These are phyloP conservation scores for Centropristis striata DNA, from an alignment of 2,113 vertebrate genomes.

Conservation along the genomic window DNA sequence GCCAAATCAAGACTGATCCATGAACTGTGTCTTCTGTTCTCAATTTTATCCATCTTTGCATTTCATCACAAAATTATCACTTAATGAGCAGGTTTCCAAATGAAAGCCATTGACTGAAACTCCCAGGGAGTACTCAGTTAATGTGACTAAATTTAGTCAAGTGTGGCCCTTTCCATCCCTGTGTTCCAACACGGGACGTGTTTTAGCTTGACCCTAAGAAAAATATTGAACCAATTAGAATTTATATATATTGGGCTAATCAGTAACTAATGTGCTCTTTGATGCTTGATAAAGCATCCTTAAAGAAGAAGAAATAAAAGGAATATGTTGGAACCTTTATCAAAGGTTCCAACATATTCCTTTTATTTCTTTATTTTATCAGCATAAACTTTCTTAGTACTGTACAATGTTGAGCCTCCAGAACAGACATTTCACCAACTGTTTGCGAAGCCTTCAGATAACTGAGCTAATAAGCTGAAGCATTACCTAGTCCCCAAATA, in stretches of 20 bases:
- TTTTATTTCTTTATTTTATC: slow-evolving; percentile 4
- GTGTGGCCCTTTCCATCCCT: slow-evolving; percentile 50
- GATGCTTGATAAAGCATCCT: neutral
- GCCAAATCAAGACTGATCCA: neutral
- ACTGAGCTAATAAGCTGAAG: neutral
- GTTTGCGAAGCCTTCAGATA: neutral
- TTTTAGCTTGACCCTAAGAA: slow-evolving; percentile 46
- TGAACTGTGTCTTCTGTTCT: slow-evolving; percentile 15
- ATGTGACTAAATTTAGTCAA: slow-evolving; percentile 57
- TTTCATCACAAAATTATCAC: slow-evolving; percentile 38
- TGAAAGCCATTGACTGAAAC: slow-evolving; percentile 62
- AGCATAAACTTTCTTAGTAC: neutral
- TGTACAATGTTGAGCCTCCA: neutral
- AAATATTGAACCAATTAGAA: slow-evolving; percentile 30
- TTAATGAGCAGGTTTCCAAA: slow-evolving; percentile 62
- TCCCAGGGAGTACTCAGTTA: slow-evolving; percentile 48
- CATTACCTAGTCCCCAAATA: neutral
- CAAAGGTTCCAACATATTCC: neutral
- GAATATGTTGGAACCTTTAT: neutral
- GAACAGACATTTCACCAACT: slow-evolving; percentile 21
- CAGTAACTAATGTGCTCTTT: slow-evolving; percentile 7
- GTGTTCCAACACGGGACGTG: slow-evolving; percentile 53
- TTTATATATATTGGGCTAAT: slow-evolving; percentile 14
- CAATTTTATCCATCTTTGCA: slow-evolving; percentile 30
- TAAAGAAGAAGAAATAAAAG: slow-evolving; percentile 23